Percentiles rank a stretch among this genome's conserved stretches.
Evolutionary conservation across 2,113 vertebrate genomes (phyloP).

Genomic region (Sinocyclocheilus grahami): DNA sequence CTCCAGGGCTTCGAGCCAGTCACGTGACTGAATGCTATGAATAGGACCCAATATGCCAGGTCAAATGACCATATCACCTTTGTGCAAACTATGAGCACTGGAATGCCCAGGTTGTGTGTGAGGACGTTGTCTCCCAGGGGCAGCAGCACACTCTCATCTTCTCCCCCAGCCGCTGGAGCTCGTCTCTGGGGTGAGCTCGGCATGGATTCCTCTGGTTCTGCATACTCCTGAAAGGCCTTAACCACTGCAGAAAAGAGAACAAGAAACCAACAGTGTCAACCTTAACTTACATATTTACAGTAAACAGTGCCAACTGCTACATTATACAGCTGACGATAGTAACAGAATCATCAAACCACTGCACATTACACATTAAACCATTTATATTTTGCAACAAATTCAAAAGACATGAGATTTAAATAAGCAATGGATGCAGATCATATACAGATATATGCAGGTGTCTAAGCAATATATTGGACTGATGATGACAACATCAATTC

Average conservation of each 20-base stretch:
- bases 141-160: constrained; percentile 87
- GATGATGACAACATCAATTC: too few relatives aligned
- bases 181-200: constrained; percentile 90
- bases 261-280: neutral
- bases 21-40: too few relatives aligned
- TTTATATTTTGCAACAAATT: too few relatives aligned
- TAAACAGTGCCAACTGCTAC: neutral
- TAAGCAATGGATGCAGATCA: too few relatives aligned
- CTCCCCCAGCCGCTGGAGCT: constrained; percentile 79
- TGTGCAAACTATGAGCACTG: constrained; percentile 94
- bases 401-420: too few relatives aligned
- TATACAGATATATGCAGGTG: too few relatives aligned
- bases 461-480: too few relatives aligned
- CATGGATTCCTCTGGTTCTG: constrained; percentile 88
- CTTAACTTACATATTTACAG: neutral
- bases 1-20: too few relatives aligned
- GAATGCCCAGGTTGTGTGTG: constrained; percentile 94
- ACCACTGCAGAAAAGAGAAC: constrained; percentile 79
- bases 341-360: neutral
- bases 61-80: constrained; percentile 73
- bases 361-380: neutral
- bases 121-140: constrained; percentile 93
- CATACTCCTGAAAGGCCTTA: constrained; percentile 94
- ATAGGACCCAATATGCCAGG: too few relatives aligned
- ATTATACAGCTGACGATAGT: neutral